A percentile compares a stretch with the other conserved stretches of the same genome.
These are phyloP conservation scores for Sphaeramia orbicularis DNA, from an alignment of 2,797 vertebrate species.

Conservation along the genomic window DNA sequence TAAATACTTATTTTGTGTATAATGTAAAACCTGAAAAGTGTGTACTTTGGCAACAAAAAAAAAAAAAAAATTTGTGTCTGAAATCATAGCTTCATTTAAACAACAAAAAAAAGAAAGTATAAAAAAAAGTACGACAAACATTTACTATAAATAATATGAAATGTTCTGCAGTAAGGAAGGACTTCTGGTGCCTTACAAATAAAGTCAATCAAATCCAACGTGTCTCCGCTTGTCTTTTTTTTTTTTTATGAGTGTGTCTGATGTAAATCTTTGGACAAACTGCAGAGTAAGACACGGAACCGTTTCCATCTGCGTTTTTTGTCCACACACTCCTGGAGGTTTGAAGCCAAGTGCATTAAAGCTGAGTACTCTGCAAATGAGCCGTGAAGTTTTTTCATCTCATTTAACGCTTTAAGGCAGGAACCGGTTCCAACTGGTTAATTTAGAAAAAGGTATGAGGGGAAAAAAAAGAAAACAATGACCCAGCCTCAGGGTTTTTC, in stretches of 20 bases:
- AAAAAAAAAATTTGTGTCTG: slow-evolving; percentile 76
- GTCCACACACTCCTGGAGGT: no score
- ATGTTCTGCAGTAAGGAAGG: slow-evolving; percentile 87
- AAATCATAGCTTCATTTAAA: slow-evolving; percentile 84
- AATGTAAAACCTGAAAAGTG: slow-evolving; percentile 85
- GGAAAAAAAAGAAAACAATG: no score
- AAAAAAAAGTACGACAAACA: slow-evolving; percentile 76
- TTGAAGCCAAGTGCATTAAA: no score
- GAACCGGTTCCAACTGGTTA: no score
- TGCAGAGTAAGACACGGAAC: no score
- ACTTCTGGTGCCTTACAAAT: slow-evolving; percentile 88
- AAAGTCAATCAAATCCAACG: slow-evolving; percentile 83
- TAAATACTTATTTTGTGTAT: slow-evolving; percentile 86
- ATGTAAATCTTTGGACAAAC: not conserved
- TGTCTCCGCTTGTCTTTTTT: slow-evolving; percentile 13
- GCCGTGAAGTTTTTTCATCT: no score
- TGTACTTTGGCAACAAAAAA: slow-evolving; percentile 81
- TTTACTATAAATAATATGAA: slow-evolving; percentile 86
- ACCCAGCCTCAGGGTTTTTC: no score
- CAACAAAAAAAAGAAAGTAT: slow-evolving; percentile 60
- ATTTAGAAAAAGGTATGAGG: no score
- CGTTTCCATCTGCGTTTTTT: no score
- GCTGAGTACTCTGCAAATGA: no score
- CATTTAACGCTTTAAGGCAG: no score
- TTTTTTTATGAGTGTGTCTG: not conserved